A percentile compares a stretch with the other conserved stretches of the same genome.
phyloP scores from a whole-genome alignment of 2,113 vertebrate species.

The Amphiprion ocellaris region DNA sequence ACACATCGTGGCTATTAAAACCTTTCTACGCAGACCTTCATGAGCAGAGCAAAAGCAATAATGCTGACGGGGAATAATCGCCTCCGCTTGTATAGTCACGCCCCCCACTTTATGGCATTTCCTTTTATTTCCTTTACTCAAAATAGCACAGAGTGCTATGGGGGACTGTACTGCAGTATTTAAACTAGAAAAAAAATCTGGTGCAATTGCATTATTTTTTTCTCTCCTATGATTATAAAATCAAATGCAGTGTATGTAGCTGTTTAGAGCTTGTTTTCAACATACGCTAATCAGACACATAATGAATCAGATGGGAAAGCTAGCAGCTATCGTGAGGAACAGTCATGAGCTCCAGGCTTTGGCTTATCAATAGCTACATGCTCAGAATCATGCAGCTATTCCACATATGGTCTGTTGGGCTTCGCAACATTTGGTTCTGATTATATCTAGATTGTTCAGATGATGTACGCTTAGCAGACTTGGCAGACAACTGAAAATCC shows the following conservation, averaged over 20 bases:
- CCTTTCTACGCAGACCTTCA: constrained; percentile 64
- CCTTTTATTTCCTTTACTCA: constrained; percentile 64
- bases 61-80: constrained; percentile 74
- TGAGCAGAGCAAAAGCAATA: constrained; percentile 63
- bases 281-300: constrained; percentile 8
- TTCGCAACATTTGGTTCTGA: constrained; percentile 75
- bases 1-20: constrained; percentile 52
- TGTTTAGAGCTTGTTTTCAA: constrained; percentile 30
- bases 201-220: not conserved
- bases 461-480: constrained; percentile 70
- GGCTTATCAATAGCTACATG: constrained; percentile 61
- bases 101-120: constrained; percentile 62
- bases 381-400: constrained; percentile 55
- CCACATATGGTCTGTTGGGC: constrained; percentile 60
- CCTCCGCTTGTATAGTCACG: constrained; percentile 41
- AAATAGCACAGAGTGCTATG: constrained; percentile 68
- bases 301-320: constrained; percentile 32
- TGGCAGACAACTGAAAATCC: constrained; percentile 64
- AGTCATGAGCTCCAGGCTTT: constrained; percentile 43
- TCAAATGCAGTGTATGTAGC: not conserved
- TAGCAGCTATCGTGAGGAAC: constrained; percentile 35
- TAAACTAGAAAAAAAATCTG: constrained; percentile 17
- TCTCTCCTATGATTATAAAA: constrained; percentile 13
- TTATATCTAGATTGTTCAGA: constrained; percentile 79
- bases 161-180: constrained; percentile 36